Conservation (phyloP, 2,888 invertebrate species). For the Drosophila colorata region DNA sequence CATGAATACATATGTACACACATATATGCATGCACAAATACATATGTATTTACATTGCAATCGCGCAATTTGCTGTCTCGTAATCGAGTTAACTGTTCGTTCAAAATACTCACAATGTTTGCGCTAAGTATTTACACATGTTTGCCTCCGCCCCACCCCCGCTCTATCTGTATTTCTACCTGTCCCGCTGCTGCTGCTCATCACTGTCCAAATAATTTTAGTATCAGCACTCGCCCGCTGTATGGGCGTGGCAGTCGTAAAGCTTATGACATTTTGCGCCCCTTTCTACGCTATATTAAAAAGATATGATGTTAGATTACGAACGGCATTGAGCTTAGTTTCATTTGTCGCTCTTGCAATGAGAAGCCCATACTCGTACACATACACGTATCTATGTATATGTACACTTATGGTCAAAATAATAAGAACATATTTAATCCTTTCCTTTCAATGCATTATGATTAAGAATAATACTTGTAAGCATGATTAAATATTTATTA, state of each 20-base stretch:
- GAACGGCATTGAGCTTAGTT: conserved; percentile 51
- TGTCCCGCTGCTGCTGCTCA: conserved; percentile 7
- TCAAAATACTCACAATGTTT: conserved; percentile 49
- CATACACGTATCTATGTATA: not conserved
- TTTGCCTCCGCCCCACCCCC: conserved; percentile 26
- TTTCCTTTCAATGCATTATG: no score
- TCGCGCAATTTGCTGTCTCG: conserved; percentile 24
- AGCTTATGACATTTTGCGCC: conserved; percentile 48
- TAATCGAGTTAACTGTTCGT: conserved; percentile 43
- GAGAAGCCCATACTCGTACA: not conserved
- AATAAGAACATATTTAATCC: not conserved
- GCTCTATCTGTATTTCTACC: not conserved
- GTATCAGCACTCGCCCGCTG: conserved; percentile 2
- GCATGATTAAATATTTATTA: not conserved
- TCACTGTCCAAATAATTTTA: conserved; percentile 38
- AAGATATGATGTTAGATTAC: conserved; percentile 57
- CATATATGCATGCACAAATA: not conserved
- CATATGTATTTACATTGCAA: conserved; percentile 11
- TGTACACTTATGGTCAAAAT: not conserved
- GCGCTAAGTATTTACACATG: conserved; percentile 66
- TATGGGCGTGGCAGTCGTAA: conserved; percentile 20
- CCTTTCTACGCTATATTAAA: conserved; percentile 28
- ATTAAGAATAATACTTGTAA: no score
- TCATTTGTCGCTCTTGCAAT: conserved; percentile 27
- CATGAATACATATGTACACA: not conserved